phyloP scores from a whole-genome alignment of 2,888 invertebrate genomes.

The Chirona hameri region DNA sequence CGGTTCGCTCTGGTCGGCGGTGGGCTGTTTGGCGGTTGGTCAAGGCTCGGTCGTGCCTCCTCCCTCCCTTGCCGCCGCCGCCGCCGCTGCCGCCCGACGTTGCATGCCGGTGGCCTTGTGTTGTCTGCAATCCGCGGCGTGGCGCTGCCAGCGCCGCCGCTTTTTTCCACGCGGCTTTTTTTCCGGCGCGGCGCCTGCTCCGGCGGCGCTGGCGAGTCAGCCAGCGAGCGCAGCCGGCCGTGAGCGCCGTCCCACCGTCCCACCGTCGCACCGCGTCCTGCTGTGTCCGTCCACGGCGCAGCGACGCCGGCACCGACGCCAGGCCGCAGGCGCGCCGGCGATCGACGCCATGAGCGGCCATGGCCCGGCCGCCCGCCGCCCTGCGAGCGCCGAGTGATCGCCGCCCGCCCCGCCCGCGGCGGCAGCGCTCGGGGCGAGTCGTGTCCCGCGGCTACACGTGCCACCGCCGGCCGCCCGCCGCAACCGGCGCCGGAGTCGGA shows the following conservation, averaged over 20 bases:
- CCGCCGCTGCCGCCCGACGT: constrained; percentile 4
- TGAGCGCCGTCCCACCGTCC: neutral
- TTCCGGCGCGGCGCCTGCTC: neutral
- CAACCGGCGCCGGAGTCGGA: neutral
- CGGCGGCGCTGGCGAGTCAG: neutral
- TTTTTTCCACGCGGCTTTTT: neutral
- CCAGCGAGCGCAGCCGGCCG: neutral
- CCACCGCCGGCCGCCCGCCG: neutral
- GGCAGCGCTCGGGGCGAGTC: neutral
- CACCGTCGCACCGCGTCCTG: too few relatives aligned
- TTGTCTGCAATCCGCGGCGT: constrained; percentile 8
- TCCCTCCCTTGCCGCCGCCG: neutral
- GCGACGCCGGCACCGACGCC: neutral
- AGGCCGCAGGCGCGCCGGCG: neutral
- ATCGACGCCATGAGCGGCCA: neutral
- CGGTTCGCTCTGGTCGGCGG: neutral
- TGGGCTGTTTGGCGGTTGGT: neutral
- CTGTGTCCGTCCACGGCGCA: too few relatives aligned
- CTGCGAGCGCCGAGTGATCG: neutral
- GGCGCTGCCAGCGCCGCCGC: neutral
- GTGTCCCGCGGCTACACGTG: neutral
- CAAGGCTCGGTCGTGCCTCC: neutral
- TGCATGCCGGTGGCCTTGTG: constrained; percentile 26
- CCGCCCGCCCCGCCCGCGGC: neutral
- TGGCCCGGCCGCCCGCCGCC: neutral